Base-by-base conservation (phyloP, 2,888 invertebrate species). In the Chaitophorus viminalis region DNA sequence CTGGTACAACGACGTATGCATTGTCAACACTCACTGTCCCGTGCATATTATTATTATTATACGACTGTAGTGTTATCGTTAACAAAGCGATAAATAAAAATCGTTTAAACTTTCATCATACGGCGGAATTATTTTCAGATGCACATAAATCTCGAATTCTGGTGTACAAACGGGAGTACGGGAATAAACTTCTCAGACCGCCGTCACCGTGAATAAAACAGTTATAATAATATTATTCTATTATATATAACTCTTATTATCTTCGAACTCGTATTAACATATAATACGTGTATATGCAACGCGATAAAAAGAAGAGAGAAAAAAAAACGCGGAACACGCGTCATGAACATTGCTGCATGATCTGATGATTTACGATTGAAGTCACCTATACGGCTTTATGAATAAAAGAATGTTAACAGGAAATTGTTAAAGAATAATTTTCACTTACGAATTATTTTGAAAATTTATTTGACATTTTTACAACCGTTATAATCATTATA, bases 401-500 rank as follows among this genome's bases (percentile, higher is more conserved):
- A 29, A 70, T 70, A 14, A 70, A 70, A 70, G 14, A 29, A 70
- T 31, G 70, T 70, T 14, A 29, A 70, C 29, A 6, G 31, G 70
- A 70, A 70, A 31, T 70, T 70, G 17, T 29, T 11, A 70, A 70
- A 70, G 11, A 70, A 70, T 70, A 70, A 70, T 70, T 70, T 29
- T 70, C 8, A 33, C 31, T 78, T 25, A 54, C 21, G 54, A 78
- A 78, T 78, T 78, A 78, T 31, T 78, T 25, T 14, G 14, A 54
- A 54, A n/a, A 78, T 78, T 78, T 78, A 78, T 78, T 78, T 78
- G 77, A 78, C 54, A 9, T 78, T 78, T 78, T 54, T 78, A 78
- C 54, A 52, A 14, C 77, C 46, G 14, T 46, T 25, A 54, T 54
- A 33, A 54, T 54, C 25, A 33, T 78, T 54, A 31, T 54, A 77